Evolutionary conservation across 2,797 vertebrate genomes (phyloP), one percentile per base, ranked within the genome.

Genomic region (Zalophus californianus): DNA sequence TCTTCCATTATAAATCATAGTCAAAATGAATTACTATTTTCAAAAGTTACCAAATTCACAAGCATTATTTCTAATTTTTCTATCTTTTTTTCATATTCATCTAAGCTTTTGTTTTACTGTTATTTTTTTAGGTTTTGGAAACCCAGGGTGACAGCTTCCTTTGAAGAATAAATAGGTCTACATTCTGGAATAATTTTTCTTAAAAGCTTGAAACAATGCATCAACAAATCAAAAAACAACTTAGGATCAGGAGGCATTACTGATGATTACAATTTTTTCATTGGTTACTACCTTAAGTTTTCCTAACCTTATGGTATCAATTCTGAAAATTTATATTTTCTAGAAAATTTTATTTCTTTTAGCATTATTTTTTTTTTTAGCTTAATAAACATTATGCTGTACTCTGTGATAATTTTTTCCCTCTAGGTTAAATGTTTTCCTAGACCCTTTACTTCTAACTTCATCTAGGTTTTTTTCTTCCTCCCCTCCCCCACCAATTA

Each of bases 41-140:
- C 35, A 80, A 91, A 58, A 68, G 27, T 38, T 72, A 29, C 68
- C 15, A 87, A 78, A 80, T 62, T 48, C n/a, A 52, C 4, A 18
- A 89, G 64, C 58, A 94, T 82, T 87, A 29, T 56, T 62, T 80
- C 48, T 93, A 35, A 82, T 48, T 86, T 86, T 91, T 80, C 50
- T 84, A 27, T n/a, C 23, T 87, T 91, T 91, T 82, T 78, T 41
- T 96, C 44, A 32, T 32, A 94, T 52, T 92, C 66, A 12, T 29
- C 54, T 78, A 83, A 41, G 60, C 18, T 95, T 94, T 80, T 72
- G 20, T 79, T 92, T 89, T 48, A 48, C 9, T 82, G 5, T 68
- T 90, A 58, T 29, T 96, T 91, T 96, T 62, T 82, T 48, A 86
- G 35, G 35, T 86, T 95, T 80, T 92, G 3, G 38, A 83, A 97